Base-by-base conservation (phyloP, 2,113 vertebrate species). In the Alectura lathami region DNA sequence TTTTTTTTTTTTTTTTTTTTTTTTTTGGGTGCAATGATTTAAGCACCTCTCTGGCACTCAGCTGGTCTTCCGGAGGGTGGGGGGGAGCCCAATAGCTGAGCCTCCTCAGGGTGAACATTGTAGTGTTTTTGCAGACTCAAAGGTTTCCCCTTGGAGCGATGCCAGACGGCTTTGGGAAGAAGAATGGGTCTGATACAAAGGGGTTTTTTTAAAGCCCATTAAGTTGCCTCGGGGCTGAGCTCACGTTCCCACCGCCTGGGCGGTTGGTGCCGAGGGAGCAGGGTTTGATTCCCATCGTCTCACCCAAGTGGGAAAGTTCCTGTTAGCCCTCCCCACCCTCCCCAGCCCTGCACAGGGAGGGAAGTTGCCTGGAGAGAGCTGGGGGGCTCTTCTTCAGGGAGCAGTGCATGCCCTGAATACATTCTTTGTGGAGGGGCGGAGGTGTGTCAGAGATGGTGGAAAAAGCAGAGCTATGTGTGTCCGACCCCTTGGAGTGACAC, bases 91-190 rank as follows among this genome's bases (percentile, higher is more conserved):
- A 18, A 96, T 54, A 93, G 76, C 73, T 77, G 79, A 85, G 86
- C 67, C 91, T 95, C 84, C 76, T 92, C 17, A 3, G 91, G 86
- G 89, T 93, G 88, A 92, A 96, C 95, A 96, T 93, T 94, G 92
- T 89, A 80, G 79, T 59, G 85, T 86, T 90, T 92, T 96, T 93
- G 93, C 89, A 91, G 89, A 94, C 96, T 93, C 83, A 95, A 95
- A 96, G 79, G 79, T 95, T 96, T 96, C 82, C 85, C 83, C 56
- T 95, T 97, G 96, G 96, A 83, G 63, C 3, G 0, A 38, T 48
- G 91, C 92, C 96, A 97, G 77, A 69, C 50, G 81, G 91, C 95
- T 89, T 94, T 82, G 75, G 89, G 89, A 70, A 84, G 93, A 96
- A 95, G 90, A 96, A 96, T 94, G 85, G 86, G 77, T 87, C 62